These are phyloP conservation scores for Prinia subflava DNA, from an alignment of 2,113 vertebrate species.

Conservation along the genomic window DNA sequence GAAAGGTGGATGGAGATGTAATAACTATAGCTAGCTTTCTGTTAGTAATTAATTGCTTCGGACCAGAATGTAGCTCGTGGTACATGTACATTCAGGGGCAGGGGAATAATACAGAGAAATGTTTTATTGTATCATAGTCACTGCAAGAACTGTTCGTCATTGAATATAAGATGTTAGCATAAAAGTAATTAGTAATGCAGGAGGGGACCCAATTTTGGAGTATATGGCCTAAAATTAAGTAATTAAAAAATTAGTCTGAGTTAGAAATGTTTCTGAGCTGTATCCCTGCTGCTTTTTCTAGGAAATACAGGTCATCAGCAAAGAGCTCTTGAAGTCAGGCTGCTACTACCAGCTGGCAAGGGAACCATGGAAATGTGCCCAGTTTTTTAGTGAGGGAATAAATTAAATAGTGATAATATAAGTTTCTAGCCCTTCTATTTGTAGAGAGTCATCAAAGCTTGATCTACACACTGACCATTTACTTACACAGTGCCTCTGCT, in stretches of 20 bases:
- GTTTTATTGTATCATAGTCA: neutral
- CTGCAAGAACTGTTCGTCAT: neutral
- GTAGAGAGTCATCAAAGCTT: neutral
- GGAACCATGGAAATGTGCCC: neutral
- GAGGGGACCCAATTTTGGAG: slow-evolving; percentile 1
- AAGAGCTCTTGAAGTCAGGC: neutral
- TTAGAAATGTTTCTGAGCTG: neutral
- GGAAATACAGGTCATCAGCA: neutral
- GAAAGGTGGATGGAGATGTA: neutral
- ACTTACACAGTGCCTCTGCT: neutral
- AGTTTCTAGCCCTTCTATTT: neutral
- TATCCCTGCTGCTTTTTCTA: slow-evolving; percentile 15
- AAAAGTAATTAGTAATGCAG: slow-evolving; percentile 1
- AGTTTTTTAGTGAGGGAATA: neutral
- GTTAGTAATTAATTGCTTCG: slow-evolving; percentile 18
- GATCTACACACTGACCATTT: neutral
- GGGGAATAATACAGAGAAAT: neutral
- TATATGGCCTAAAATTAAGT: slow-evolving; percentile 21
- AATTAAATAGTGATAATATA: neutral
- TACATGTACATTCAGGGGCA: neutral
- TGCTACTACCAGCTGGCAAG: neutral
- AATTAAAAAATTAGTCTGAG: neutral
- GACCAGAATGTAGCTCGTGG: neutral
- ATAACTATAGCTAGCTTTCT: neutral
- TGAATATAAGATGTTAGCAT: neutral